Evolutionary conservation across 1,140 invertebrate genomes (phyloP).

Genomic region (Neodiprion pinetum): DNA sequence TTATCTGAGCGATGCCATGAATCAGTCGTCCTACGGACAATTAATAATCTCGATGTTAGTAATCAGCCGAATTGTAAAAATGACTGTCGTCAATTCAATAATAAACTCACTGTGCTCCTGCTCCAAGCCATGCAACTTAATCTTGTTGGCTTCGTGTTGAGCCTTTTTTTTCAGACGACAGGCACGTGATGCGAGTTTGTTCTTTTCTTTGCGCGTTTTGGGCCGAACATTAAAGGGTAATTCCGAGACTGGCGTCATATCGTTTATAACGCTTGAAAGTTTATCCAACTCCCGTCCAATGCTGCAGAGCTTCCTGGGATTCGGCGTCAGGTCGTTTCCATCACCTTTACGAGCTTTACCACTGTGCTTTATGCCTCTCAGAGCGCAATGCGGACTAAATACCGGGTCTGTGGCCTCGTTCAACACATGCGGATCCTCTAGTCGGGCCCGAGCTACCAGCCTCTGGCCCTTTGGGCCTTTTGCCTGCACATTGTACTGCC

Average conservation of each 20-base stretch:
- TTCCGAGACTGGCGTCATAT: slow-evolving; percentile 94
- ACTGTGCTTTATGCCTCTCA: slow-evolving; percentile 90
- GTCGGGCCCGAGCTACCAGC: slow-evolving; percentile 80
- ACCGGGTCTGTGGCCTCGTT: slow-evolving; percentile 92
- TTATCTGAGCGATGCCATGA: slow-evolving; percentile 71
- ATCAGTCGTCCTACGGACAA: slow-evolving; percentile 70
- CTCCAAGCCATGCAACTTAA: slow-evolving; percentile 93
- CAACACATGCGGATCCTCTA: slow-evolving; percentile 91
- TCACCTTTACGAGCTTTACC: slow-evolving; percentile 96
- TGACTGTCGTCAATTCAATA: slow-evolving; percentile 5
- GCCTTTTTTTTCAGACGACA: slow-evolving; percentile 95
- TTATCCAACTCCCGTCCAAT: slow-evolving; percentile 95
- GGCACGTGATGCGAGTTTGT: slow-evolving; percentile 95
- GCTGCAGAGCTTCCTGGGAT: slow-evolving; percentile 87
- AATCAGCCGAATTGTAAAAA: slow-evolving; percentile 18
- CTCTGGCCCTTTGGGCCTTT: slow-evolving; percentile 96
- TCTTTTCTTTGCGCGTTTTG: slow-evolving; percentile 96
- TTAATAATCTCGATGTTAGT: slow-evolving; percentile 27
- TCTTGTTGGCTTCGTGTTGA: slow-evolving; percentile 93
- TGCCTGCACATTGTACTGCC: slow-evolving; percentile 99
- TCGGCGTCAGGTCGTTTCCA: slow-evolving; percentile 96
- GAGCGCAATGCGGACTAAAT: slow-evolving; percentile 87
- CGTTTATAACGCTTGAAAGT: slow-evolving; percentile 89
- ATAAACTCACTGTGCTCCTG: slow-evolving; percentile 83
- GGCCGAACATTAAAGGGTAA: slow-evolving; percentile 87